These are phyloP conservation scores for Drosophila pseudotakahashii DNA, from an alignment of 2,888 invertebrate species.

Conservation along the genomic window DNA sequence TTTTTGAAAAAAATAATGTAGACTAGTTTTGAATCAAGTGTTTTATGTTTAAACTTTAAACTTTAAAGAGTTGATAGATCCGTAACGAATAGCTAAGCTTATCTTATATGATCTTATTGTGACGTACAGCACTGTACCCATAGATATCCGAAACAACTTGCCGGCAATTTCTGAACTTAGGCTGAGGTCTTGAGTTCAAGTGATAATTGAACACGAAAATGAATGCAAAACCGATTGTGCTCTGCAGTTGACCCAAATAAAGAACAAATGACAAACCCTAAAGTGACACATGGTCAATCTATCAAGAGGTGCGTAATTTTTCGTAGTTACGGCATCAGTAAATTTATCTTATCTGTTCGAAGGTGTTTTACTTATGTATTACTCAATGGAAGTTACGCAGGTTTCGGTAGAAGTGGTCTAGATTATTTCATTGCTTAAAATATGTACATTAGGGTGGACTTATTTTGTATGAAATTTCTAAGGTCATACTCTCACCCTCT, in stretches of 20 bases:
- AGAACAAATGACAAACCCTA: neutral
- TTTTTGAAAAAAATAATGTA: too few species aligned
- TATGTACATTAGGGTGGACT: too few species aligned
- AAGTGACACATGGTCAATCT: slow-evolving; percentile 15
- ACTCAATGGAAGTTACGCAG: slow-evolving; percentile 21
- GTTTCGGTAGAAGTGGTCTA: neutral
- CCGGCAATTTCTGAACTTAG: slow-evolving; percentile 28
- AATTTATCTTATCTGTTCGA: slow-evolving; percentile 44
- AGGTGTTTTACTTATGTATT: neutral
- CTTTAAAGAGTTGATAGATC: too few species aligned
- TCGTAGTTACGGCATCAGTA: neutral
- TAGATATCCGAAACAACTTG: slow-evolving; percentile 22
- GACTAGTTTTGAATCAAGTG: too few species aligned
- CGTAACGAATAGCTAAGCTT: too few species aligned
- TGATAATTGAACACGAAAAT: slow-evolving; percentile 62
- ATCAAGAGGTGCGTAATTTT: slow-evolving; percentile 11
- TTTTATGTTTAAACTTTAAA: too few species aligned
- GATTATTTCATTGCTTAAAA: slow-evolving; percentile 7
- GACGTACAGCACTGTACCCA: neutral
- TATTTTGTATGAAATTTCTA: too few species aligned
- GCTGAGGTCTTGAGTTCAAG: slow-evolving; percentile 61
- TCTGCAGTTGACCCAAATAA: slow-evolving; percentile 22
- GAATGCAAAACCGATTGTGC: slow-evolving; percentile 47
- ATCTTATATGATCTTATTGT: neutral
- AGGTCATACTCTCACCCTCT: too few species aligned